phyloP scores from a whole-genome alignment of 1,140 invertebrate genomes.

The Bombus soroeensis region DNA sequence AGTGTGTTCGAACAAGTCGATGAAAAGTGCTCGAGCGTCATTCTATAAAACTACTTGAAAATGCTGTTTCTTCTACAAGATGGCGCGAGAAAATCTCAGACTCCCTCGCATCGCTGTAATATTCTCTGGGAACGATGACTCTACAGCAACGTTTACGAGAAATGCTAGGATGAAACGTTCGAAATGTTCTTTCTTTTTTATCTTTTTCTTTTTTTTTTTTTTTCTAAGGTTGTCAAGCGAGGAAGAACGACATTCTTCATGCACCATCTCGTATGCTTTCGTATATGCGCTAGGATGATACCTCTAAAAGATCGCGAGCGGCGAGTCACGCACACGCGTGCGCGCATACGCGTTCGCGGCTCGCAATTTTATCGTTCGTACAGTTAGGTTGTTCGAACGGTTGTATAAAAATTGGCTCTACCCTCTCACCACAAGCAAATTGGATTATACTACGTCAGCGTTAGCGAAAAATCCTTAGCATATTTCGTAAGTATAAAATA shows the following conservation, averaged over 20 bases:
- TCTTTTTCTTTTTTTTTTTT: not conserved
- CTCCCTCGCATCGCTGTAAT: slow-evolving; percentile 14
- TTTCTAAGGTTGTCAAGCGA: slow-evolving; percentile 20
- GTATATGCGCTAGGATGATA: slow-evolving; percentile 55
- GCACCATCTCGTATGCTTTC: slow-evolving; percentile 58
- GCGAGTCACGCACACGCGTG: slow-evolving; percentile 35
- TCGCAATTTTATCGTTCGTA: slow-evolving; percentile 63
- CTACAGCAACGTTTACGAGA: too few species aligned
- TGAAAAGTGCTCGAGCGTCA: slow-evolving; percentile 78
- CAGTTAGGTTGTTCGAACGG: slow-evolving; percentile 72
- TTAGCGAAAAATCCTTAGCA: slow-evolving; percentile 75
- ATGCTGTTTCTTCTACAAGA: slow-evolving; percentile 66
- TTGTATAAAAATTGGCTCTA: slow-evolving; percentile 77
- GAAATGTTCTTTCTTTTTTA: not conserved
- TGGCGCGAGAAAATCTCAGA: slow-evolving; percentile 68
- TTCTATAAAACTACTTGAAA: slow-evolving; percentile 58
- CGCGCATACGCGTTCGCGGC: slow-evolving; percentile 37
- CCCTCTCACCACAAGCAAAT: slow-evolving; percentile 80
- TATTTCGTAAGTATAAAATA: slow-evolving; percentile 66
- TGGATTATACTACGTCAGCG: slow-evolving; percentile 76
- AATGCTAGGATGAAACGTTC: not conserved
- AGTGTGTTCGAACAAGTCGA: slow-evolving; percentile 76
- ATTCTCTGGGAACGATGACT: not conserved
- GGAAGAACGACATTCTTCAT: slow-evolving; percentile 59
- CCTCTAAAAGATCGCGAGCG: slow-evolving; percentile 53